These are phyloP conservation scores for Decapterus maruadsi DNA, from an alignment of 2,797 vertebrate genomes.

Conservation along the genomic window DNA sequence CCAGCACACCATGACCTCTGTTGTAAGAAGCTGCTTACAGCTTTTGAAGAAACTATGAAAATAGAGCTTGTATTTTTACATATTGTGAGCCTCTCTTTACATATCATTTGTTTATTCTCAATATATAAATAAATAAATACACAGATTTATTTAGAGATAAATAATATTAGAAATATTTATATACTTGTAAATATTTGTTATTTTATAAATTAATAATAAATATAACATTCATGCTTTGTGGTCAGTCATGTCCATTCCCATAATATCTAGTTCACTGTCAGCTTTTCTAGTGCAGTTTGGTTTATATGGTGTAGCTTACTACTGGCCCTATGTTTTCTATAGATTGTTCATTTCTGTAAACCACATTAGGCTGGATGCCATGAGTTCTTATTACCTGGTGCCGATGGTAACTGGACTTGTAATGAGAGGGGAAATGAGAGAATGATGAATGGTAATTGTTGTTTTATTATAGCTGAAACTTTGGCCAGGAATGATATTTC, in stretches of 20 bases:
- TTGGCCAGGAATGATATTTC: constrained; percentile 66
- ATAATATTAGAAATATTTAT: no score
- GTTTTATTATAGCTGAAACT: constrained; percentile 71
- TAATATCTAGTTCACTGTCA: constrained; percentile 17
- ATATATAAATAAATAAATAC: no score
- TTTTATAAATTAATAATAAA: not conserved
- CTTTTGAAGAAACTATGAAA: not conserved
- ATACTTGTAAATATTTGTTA: no score
- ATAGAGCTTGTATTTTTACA: constrained; percentile 8
- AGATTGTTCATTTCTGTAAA: constrained; percentile 64
- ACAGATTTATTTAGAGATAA: no score
- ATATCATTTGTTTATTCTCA: constrained; percentile 23
- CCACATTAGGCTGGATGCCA: constrained; percentile 61
- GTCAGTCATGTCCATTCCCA: constrained; percentile 7
- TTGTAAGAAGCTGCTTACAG: constrained; percentile 20
- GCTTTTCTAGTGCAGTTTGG: constrained; percentile 31
- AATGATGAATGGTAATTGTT: constrained; percentile 75
- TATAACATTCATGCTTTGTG: constrained; percentile 21
- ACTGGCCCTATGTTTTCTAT: constrained; percentile 35
- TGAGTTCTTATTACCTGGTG: constrained; percentile 70
- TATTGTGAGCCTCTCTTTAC: constrained; percentile 13
- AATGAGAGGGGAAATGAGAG: constrained; percentile 72
- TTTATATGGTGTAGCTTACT: constrained; percentile 26
- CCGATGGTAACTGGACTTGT: constrained; percentile 66
- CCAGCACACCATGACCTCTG: not conserved